Conservation (phyloP, 2,797 vertebrate genomes). For the Sardinella longiceps region DNA sequence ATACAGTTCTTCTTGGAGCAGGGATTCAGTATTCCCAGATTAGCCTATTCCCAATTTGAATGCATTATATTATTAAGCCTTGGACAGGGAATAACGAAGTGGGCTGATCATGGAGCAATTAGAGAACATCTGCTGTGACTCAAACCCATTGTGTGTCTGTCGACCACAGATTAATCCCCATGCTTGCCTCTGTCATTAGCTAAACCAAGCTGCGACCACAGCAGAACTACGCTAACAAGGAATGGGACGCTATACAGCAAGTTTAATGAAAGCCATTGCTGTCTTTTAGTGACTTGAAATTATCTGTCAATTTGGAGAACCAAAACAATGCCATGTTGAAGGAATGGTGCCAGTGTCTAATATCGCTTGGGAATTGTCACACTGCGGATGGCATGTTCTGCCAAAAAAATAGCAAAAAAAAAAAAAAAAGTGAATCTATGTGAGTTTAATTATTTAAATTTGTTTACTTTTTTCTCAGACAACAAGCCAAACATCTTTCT, state of each 20-base stretch:
- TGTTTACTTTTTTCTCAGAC: background rate
- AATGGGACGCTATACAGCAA: background rate
- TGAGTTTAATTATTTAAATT: background rate
- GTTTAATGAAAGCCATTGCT: background rate
- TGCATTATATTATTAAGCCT: background rate
- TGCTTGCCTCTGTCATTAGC: constrained; percentile 16
- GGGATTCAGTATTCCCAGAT: background rate
- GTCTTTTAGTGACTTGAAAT: background rate
- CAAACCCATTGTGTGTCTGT: constrained; percentile 31
- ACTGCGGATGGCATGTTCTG: background rate
- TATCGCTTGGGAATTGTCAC: background rate
- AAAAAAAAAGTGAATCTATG: background rate
- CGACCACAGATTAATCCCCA: constrained; percentile 9
- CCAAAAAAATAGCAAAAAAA: background rate
- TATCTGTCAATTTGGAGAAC: background rate
- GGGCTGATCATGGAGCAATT: constrained; percentile 25
- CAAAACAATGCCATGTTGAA: background rate
- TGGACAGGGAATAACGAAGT: background rate
- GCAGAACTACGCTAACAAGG: background rate
- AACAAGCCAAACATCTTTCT: too few species aligned
- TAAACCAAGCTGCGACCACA: constrained; percentile 26
- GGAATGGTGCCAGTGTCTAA: background rate
- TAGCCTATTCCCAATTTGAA: background rate
- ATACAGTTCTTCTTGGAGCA: background rate
- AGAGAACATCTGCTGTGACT: constrained; percentile 38